These are phyloP conservation scores for Calycopis cecrops DNA, from an alignment of 1,140 invertebrate genomes.

Conservation along the genomic window DNA sequence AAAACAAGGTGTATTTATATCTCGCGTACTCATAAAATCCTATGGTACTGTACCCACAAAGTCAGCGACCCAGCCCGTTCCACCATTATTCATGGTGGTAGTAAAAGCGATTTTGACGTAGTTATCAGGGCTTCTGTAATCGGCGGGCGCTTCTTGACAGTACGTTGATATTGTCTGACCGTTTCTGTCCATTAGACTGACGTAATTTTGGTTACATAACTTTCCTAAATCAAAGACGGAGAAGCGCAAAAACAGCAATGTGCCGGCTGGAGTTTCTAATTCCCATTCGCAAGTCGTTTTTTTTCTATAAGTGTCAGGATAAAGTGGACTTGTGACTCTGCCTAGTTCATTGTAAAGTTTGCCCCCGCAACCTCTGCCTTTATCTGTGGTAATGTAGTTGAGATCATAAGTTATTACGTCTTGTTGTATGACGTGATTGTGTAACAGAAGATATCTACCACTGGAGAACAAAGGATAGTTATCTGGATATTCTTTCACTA, in stretches of 20 bases:
- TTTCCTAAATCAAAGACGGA: conserved; percentile 80
- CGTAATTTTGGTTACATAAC: conserved; percentile 78
- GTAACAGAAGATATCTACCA: conserved; percentile 75
- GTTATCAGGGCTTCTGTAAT: conserved; percentile 73
- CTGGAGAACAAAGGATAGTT: conserved; percentile 77
- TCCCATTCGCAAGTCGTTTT: conserved; percentile 82
- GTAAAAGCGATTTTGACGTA: conserved; percentile 77
- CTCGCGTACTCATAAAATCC: too few relatives aligned
- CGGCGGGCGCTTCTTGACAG: conserved; percentile 76
- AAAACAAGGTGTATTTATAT: too few relatives aligned
- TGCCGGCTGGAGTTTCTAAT: conserved; percentile 79
- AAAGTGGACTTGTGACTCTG: conserved; percentile 84
- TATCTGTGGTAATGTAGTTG: conserved; percentile 78
- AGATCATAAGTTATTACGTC: conserved; percentile 75
- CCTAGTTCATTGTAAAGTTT: conserved; percentile 83
- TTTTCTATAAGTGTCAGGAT: conserved; percentile 80
- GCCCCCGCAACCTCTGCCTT: conserved; percentile 87
- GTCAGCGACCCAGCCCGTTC: conserved; percentile 79
- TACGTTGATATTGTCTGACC: conserved; percentile 42
- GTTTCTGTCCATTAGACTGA: conserved; percentile 75
- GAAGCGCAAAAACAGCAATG: conserved; percentile 77
- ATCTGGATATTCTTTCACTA: conserved; percentile 46
- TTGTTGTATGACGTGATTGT: conserved; percentile 53
- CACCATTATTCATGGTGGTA: conserved; percentile 80
- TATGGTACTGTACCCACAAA: conserved; percentile 64